Evolutionary conservation across 2,113 vertebrate species (phyloP), one percentile per base, ranked within the genome.

Genomic region (Syngnathus scovelli): DNA sequence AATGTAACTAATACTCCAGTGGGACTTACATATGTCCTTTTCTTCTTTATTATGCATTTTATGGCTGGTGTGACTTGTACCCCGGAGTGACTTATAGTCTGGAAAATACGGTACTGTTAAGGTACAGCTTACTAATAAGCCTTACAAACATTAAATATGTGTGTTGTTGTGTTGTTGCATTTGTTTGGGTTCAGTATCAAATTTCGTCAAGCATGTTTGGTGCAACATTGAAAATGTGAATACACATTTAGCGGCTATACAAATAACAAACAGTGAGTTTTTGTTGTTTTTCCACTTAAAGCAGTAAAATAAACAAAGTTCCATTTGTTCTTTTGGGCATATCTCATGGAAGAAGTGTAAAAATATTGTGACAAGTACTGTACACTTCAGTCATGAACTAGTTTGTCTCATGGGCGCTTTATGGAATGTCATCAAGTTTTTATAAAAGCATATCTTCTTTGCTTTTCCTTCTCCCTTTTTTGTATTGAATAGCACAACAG

Each of bases 401-500:
- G 67, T 81, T 86, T 80, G 68, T 82, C 76, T 79, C 72, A 71
- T 7, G 0, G 69, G 71, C 71, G 62, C 61, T 68, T 66, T 49
- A 36, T 4, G 5, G 19, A 83, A 73, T 84, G 74, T 82, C 16
- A 67, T 84, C 68, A 67, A 27, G 82, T 83, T 79, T 58, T 48
- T 76, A 84, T 11, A 86, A 83, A 86, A 83, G 80, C 80, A 78
- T 83, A 79, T 75, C 74, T 68, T 78, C 80, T 76, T 82, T 87
- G 75, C 81, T 81, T 84, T 86, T 90, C 72, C 85, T 87, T 87
- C 78, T 87, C 75, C 71, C 60, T 77, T 80, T 85, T 88, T 82
- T 85, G 80, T 90, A 89, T 87, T 90, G 89, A 90, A 91, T 90
- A 85, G 87, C 88, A 88, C 85, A 89, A 87, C 88, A 89, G 88